A percentile compares a stretch with the other conserved stretches of the same genome.
phyloP scores from a whole-genome alignment of 2,888 invertebrate species.

The Mythimna loreyi region DNA sequence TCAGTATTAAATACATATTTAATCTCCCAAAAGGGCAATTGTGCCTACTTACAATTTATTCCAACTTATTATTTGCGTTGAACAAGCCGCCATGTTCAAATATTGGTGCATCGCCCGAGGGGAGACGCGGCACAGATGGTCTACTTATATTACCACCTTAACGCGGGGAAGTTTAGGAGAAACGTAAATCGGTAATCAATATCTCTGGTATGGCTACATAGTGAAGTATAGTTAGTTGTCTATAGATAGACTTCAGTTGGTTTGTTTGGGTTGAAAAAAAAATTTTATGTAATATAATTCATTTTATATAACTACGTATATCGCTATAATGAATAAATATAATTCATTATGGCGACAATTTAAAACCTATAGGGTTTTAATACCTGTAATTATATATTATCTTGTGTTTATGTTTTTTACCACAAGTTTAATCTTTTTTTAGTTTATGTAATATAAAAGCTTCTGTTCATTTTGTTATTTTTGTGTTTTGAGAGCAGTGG shows the following conservation, averaged over 20 bases:
- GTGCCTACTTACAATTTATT: conserved; percentile 61
- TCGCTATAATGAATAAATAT: too few relatives aligned
- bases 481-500: too few relatives aligned
- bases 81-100: conserved; percentile 65
- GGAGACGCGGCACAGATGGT: conserved; percentile 84
- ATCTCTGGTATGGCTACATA: conserved; percentile 58
- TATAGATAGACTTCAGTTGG: background rate
- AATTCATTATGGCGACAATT: too few relatives aligned
- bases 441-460: too few relatives aligned
- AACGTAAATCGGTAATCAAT: conserved; percentile 83
- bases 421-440: too few relatives aligned
- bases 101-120: conserved; percentile 69
- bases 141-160: conserved; percentile 83
- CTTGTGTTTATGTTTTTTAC: too few relatives aligned
- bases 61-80: conserved; percentile 60
- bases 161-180: conserved; percentile 73
- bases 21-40: conserved; percentile 59
- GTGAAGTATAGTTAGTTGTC: conserved; percentile 4
- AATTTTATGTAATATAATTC: too few relatives aligned
- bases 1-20: conserved; percentile 50
- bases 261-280: too few relatives aligned
- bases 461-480: too few relatives aligned
- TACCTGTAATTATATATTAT: too few relatives aligned
- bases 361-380: too few relatives aligned
- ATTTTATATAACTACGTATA: too few relatives aligned